Base-by-base conservation (phyloP, 2,888 invertebrate genomes). In the Volucella inflata region DNA sequence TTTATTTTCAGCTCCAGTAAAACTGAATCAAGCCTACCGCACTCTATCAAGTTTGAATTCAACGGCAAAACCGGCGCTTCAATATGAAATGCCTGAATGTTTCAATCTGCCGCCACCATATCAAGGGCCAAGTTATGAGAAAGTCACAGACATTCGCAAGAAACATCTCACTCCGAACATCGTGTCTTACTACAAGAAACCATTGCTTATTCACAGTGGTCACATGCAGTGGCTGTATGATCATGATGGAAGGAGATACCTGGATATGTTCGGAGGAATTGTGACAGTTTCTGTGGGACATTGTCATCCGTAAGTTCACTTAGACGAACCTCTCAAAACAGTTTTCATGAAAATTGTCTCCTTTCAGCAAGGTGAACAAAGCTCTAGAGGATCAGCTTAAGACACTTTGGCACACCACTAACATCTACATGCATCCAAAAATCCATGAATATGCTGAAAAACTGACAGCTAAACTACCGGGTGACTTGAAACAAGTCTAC, bases 231-330 rank as follows among this genome's bases (percentile, higher is more conserved):
- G 97, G 96, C 92, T 99, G 6, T 99, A 95, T 92, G 98, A 99
- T 91, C 94, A 96, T 87, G 94, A 94, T 70, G 98, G 98, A 3
- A 95, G 94, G 87, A 94, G 97, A 88, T 99, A 98, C 92, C 93
- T 99, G 87, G 99, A 99, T 91, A 95, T 99, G 93, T 98, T 98
- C 90, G 99, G 96, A 6, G 99, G 99, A 8, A 99, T 99, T 88
- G 98, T 98, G 14, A 99, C 99, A 0, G 97, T 99, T 48, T 98
- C 98, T 70, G 98, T 99, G 2, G 99, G 99, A 21, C 99, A 99
- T 91, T 98, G 98, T 90, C 99, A 99, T 93, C 98, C 99, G 98
- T 98, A 93, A 95, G 96, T 94, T 50, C 68, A 16, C 8, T 68
- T 8, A 30, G 1, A 8, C 36, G 10, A 0, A 10, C n/a, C 14